Conservation (phyloP, 2,888 invertebrate genomes). For the Camptogramma bilineatum region DNA sequence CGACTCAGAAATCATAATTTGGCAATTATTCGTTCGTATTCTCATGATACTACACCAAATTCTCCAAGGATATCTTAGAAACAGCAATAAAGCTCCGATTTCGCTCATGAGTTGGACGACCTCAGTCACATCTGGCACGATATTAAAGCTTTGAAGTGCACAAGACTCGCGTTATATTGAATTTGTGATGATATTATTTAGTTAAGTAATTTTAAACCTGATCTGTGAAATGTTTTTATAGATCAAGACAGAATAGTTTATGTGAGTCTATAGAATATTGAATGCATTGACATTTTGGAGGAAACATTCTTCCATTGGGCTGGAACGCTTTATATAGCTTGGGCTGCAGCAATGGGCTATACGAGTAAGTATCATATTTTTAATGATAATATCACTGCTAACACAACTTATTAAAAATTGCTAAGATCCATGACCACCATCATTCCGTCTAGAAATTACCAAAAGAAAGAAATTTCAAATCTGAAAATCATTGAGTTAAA, state of each 20-base stretch:
- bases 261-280: no score
- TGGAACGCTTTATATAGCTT: no score
- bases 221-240: background rate
- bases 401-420: no score
- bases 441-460: no score
- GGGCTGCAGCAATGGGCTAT: no score
- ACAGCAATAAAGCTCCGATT: conserved; percentile 22
- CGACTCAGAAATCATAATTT: background rate
- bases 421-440: no score
- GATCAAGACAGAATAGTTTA: background rate
- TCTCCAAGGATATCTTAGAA: background rate
- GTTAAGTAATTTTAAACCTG: background rate
- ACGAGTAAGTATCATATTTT: no score
- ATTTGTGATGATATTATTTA: conserved; percentile 40
- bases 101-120: conserved; percentile 31
- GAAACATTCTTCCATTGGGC: no score
- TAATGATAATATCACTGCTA: no score
- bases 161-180: conserved; percentile 52
- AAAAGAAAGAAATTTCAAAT: no score
- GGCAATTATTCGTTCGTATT: background rate
- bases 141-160: conserved; percentile 60
- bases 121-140: conserved; percentile 55
- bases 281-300: no score
- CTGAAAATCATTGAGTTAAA: no score
- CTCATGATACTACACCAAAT: background rate